Percentiles rank a stretch among this genome's conserved stretches.
These are phyloP conservation scores for Kradibia gibbosae DNA, from an alignment of 1,140 invertebrate genomes.

Conservation along the genomic window DNA sequence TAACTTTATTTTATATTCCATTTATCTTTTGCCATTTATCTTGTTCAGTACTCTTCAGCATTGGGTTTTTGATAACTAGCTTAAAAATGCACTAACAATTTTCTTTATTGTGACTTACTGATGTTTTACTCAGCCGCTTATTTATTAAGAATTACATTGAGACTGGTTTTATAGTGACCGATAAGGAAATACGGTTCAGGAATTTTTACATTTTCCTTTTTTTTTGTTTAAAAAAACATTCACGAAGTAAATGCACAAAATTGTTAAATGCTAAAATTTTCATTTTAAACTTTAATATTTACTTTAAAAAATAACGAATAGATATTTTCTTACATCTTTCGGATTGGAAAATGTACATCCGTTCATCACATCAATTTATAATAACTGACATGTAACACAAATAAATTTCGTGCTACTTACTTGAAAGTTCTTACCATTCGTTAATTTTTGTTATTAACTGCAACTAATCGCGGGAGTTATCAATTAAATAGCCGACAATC, in stretches of 20 bases:
- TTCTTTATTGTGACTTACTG: slow-evolving; percentile 2
- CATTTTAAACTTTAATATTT: too few species aligned
- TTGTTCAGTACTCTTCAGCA: not conserved
- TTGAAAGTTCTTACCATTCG: not conserved
- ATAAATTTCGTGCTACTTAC: not conserved
- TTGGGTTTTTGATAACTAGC: not conserved
- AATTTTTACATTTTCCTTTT: slow-evolving; percentile 5
- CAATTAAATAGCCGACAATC: not conserved
- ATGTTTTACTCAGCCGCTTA: not conserved
- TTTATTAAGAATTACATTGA: slow-evolving; percentile 34
- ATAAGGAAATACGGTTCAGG: slow-evolving; percentile 22
- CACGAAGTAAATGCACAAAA: not conserved
- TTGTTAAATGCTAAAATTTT: too few species aligned
- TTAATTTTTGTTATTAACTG: not conserved
- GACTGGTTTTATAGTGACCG: slow-evolving; percentile 23
- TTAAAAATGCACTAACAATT: not conserved
- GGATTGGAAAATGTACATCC: not conserved
- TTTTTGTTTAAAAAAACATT: not conserved
- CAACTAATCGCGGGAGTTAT: not conserved
- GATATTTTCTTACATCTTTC: not conserved
- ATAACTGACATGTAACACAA: not conserved
- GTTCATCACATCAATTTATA: not conserved
- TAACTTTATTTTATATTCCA: not conserved
- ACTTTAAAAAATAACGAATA: too few species aligned
- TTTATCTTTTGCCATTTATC: not conserved